These are phyloP conservation scores for Clarias pachynema DNA, from an alignment of 2,797 vertebrate genomes.

Conservation along the genomic window DNA sequence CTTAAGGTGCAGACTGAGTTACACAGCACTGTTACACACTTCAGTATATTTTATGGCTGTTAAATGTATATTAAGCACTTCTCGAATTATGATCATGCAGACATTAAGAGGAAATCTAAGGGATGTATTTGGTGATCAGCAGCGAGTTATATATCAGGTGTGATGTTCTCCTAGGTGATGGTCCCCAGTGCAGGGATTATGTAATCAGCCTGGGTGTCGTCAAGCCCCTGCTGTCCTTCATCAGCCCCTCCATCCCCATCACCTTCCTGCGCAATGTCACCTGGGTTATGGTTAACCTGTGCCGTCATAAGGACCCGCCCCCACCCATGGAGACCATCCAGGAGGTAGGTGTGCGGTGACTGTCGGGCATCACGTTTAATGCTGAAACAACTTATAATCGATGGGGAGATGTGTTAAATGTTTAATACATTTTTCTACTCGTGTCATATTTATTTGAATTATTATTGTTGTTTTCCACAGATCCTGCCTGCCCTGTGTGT, in stretches of 20 bases:
- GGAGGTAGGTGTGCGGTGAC: slow-evolving; percentile 76
- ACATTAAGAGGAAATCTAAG: too few relatives aligned
- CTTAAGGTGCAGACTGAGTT: not conserved
- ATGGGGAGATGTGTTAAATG: not conserved
- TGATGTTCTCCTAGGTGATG: slow-evolving; percentile 83
- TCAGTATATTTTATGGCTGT: not conserved
- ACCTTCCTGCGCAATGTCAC: slow-evolving; percentile 99
- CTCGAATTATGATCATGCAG: not conserved
- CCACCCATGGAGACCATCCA: slow-evolving; percentile 99
- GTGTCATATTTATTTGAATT: not conserved
- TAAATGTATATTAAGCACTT: not conserved
- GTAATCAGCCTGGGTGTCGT: slow-evolving; percentile 97
- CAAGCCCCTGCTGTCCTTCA: slow-evolving; percentile 96
- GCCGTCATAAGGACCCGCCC: slow-evolving; percentile 99
- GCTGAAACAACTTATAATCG: too few relatives aligned
- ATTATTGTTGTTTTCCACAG: slow-evolving; percentile 65
- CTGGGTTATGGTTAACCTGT: slow-evolving; percentile 99
- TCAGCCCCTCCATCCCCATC: slow-evolving; percentile 99
- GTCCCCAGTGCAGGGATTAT: slow-evolving; percentile 98
- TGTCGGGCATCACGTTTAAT: not conserved
- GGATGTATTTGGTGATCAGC: not conserved
- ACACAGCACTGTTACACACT: not conserved
- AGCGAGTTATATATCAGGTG: not conserved
- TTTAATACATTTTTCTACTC: too few relatives aligned
- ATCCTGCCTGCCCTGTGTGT: slow-evolving; percentile 97